Evolutionary conservation across 2,113 vertebrate genomes (phyloP), one percentile per base, ranked within the genome.

Genomic region (Zosterops pallidus): DNA sequence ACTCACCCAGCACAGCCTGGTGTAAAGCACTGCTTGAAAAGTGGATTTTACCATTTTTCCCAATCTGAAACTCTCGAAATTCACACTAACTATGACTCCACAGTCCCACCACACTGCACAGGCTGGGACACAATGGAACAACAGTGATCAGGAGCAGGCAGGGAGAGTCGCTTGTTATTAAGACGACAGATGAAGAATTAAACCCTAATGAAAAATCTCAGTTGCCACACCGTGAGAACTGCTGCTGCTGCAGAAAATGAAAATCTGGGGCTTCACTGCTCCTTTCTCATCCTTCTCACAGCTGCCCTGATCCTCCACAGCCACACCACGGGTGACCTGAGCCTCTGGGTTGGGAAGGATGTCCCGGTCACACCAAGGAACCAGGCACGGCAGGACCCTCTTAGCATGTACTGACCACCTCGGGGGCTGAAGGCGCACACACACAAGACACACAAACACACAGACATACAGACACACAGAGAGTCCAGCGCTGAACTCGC

Each of bases 201-300:
- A 95, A 87, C 11, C 42, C 70, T 4, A 85, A 28, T 24, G 74
- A 92, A 95, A 95, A 96, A 80, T 7, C 57, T 81, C 76, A 83
- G 88, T 70, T 90, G 72, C 72, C 85, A 80, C 0, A 2, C 92
- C 82, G 67, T 0, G 23, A 80, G 74, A 92, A 35, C 37, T 18
- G 8, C 64, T 49, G 82, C 71, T 52, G 70, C 90, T 39, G 39
- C 39, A 96, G 85, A 85, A 96, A 96, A 96, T 86, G 24, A 95
- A 96, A 96, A 90, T 19, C 77, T 23, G 33, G 1, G 2, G 22
- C 24, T 64, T 94, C 2, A 0, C 68, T 59, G 52, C 7, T 86
- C 87, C 68, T 94, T 85, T 77, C 52, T 67, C 87, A 64, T 23
- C 53, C 37, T 7, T 1, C 44, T 60, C 12, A 2, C 19, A 68